Base-by-base conservation (phyloP, 2,888 invertebrate genomes). In the Leptinotarsa tumamoca region DNA sequence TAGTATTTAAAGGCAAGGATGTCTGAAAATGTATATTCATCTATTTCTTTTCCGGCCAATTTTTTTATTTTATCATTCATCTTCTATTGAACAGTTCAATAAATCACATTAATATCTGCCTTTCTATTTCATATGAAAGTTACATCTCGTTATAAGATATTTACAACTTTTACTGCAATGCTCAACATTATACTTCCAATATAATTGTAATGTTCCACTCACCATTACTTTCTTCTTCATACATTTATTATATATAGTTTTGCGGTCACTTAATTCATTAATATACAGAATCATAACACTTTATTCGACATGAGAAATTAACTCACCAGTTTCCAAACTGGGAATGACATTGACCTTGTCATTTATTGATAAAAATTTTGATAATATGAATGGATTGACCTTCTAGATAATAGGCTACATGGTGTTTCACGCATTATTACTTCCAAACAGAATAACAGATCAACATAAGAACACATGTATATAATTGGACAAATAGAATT, bases 301-400 rank as follows among this genome's bases (percentile, higher is more conserved):
- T 43, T 43, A 43, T 43, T 43, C 43, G 43, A 43, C 43, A 43
- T 43, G 43, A 43, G 43, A 43, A 52, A 52, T 52, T 15, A 52
- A 52, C 15, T 52, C 68, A 69, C 58, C 58, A 58, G 58, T 58
- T 58, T n/a, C 15, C 15, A n/a, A 54, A 54, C n/a, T 54, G 54
- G n/a, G 5, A 58, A 58, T 58, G 58, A 58, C 18, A 58, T 4
- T 58, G 58, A 58, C 58, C 58, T 58, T 58, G 58, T 18, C 5
- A 58, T 58, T 58, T 18, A 13, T 58, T 18, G 58, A 58, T 58
- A 14, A 58, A 58, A 58, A 13, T 10, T 18, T 3, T 21, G 58
- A 58, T 58, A 21, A 58, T n/a, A 18, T 58, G n/a, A 58, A 17
- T 52, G 17, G 14, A 58, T 58, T 18, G n/a, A 58, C 58, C 58